Evolutionary conservation across 2,797 vertebrate species (phyloP).

Genomic region (Phoeniculus purpureus): DNA sequence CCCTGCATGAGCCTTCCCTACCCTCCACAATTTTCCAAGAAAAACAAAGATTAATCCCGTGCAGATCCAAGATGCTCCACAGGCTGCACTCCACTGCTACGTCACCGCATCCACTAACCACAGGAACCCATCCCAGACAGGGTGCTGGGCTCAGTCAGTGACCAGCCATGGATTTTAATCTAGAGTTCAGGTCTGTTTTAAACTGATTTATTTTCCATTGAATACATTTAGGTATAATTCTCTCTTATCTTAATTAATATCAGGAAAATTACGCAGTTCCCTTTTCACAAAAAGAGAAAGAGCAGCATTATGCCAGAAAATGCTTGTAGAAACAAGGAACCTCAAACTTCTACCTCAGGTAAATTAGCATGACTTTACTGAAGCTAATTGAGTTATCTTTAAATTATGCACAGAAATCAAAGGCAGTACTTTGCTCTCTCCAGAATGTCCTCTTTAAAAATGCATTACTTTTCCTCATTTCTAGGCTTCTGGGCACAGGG

Average conservation of each 20-base stretch:
- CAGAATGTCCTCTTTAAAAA: background rate
- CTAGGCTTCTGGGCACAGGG: background rate
- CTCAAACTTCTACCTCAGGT: background rate
- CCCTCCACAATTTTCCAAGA: background rate
- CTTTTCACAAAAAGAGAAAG: background rate
- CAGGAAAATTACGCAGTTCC: background rate
- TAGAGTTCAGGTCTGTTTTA: background rate
- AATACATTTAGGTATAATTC: background rate
- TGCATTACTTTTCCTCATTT: background rate
- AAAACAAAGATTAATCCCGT: accelerated
- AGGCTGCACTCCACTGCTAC: accelerated
- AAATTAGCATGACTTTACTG: conserved; percentile 8
- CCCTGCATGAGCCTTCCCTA: accelerated
- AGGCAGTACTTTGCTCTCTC: background rate
- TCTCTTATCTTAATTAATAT: conserved; percentile 41
- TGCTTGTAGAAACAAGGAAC: background rate
- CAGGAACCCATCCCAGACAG: accelerated
- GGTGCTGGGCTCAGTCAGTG: background rate
- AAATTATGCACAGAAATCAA: conserved; percentile 14
- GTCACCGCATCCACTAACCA: background rate
- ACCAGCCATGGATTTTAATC: background rate
- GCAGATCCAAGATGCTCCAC: background rate
- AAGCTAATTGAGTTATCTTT: conserved; percentile 8
- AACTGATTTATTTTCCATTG: background rate
- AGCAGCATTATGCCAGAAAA: background rate